Percentiles rank a stretch among this genome's conserved stretches.
phyloP scores from a whole-genome alignment of 2,797 vertebrate species.

The Lerista edwardsae region DNA sequence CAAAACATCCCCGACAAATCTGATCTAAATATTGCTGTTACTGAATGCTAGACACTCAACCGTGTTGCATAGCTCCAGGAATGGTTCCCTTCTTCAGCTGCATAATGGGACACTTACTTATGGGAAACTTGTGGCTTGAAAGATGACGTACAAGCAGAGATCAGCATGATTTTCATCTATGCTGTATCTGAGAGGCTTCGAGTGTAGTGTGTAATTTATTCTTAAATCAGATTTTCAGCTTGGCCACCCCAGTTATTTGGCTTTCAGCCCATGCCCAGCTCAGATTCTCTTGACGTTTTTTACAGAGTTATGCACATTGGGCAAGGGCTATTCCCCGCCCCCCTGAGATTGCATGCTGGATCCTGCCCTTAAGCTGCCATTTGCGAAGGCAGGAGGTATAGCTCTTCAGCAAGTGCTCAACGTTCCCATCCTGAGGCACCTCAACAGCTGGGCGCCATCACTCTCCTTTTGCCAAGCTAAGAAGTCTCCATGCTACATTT shows the following conservation, averaged over 20 bases:
- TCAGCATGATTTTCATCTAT: conserved; percentile 19
- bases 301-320: conserved; percentile 42
- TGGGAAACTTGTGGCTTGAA: background rate
- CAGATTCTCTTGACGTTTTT: conserved; percentile 4
- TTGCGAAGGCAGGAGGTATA: background rate
- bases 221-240: conserved; percentile 38
- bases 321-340: conserved; percentile 33
- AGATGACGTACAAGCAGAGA: background rate
- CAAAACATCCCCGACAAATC: background rate
- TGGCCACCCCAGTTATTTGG: conserved; percentile 53
- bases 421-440: conserved; percentile 48
- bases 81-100: conserved; percentile 1
- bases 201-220: conserved; percentile 26
- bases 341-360: conserved; percentile 52
- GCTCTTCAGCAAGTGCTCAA: background rate
- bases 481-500: conserved; percentile 59
- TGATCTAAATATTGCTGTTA: background rate
- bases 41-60: background rate
- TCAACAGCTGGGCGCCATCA: conserved; percentile 56
- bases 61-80: background rate
- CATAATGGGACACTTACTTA: background rate
- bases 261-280: conserved; percentile 2
- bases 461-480: conserved; percentile 58
- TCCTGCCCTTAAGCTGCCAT: conserved; percentile 53
- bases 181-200: background rate